These are phyloP conservation scores for Drosophila koepferae DNA, from an alignment of 2,888 invertebrate genomes.

Conservation along the genomic window DNA sequence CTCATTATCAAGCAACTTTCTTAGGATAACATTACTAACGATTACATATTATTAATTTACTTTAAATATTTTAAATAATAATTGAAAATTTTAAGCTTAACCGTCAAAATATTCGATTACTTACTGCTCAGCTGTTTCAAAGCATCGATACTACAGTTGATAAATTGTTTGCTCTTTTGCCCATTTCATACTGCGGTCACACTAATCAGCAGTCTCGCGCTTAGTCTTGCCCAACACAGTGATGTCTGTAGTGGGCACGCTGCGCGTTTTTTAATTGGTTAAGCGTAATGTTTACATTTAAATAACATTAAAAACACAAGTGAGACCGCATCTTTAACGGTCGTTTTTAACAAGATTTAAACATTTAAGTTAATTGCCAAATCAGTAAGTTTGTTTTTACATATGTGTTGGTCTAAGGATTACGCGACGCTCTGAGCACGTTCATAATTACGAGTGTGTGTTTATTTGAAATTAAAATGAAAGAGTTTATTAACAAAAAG, in stretches of 20 bases:
- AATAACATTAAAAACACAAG: slow-evolving; percentile 23
- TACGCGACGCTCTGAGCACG: slow-evolving; percentile 28
- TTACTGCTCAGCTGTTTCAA: neutral
- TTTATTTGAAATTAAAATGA: slow-evolving; percentile 20
- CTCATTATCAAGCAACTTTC: neutral
- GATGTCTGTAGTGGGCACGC: neutral
- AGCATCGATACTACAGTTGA: neutral
- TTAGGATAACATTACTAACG: neutral
- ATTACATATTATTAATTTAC: neutral
- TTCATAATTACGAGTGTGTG: neutral
- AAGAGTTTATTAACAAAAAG: slow-evolving; percentile 9
- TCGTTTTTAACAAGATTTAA: neutral
- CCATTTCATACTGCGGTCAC: slow-evolving; percentile 28
- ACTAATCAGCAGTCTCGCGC: slow-evolving; percentile 45
- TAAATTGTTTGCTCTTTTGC: slow-evolving; percentile 1
- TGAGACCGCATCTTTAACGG: neutral
- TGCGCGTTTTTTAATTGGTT: slow-evolving; percentile 37
- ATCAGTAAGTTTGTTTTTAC: neutral
- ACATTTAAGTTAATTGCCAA: neutral
- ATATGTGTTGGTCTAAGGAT: slow-evolving; percentile 37
- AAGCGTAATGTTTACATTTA: slow-evolving; percentile 44
- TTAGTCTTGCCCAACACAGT: slow-evolving; percentile 37
- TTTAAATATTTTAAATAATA: neutral
- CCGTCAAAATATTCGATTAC: slow-evolving; percentile 15
- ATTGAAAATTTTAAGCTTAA: neutral